A percentile compares a stretch with the other conserved stretches of the same genome.
These are phyloP conservation scores for Ptilodon capucinus DNA, from an alignment of 2,888 invertebrate species.

Conservation along the genomic window DNA sequence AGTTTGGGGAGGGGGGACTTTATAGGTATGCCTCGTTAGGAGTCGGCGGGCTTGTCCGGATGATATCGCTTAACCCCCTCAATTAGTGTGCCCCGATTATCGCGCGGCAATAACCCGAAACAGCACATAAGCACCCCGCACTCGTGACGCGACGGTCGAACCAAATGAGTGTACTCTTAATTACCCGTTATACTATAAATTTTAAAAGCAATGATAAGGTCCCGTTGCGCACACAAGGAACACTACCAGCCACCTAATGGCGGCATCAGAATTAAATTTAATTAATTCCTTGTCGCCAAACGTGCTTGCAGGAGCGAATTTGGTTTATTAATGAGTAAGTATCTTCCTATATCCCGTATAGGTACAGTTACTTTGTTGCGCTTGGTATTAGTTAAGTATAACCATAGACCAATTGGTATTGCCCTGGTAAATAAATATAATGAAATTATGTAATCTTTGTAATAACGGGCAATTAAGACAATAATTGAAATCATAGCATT, in stretches of 20 bases:
- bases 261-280: conserved; percentile 64
- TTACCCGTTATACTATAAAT: conserved; percentile 77
- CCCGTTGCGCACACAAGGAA: conserved; percentile 54
- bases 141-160: conserved; percentile 67
- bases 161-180: conserved; percentile 71
- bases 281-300: conserved; percentile 63
- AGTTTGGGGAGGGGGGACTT: too few species aligned
- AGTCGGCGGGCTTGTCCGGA: conserved; percentile 54
- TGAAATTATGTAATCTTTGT: too few species aligned
- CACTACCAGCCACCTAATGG: conserved; percentile 55
- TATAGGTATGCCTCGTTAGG: conserved; percentile 66
- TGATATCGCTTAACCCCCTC: conserved; percentile 64
- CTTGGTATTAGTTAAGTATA: too few species aligned
- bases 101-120: conserved; percentile 59
- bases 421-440: too few species aligned
- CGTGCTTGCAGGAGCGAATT: conserved; percentile 27
- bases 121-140: conserved; percentile 45
- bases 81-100: conserved; percentile 67
- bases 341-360: neutral
- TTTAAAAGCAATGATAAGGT: conserved; percentile 74
- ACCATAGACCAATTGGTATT: too few species aligned
- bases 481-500: too few species aligned
- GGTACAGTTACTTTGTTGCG: neutral
- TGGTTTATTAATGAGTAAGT: conserved; percentile 15
- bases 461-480: too few species aligned